These are phyloP conservation scores for Cariama cristata DNA, from an alignment of 2,113 vertebrate genomes.

Conservation along the genomic window DNA sequence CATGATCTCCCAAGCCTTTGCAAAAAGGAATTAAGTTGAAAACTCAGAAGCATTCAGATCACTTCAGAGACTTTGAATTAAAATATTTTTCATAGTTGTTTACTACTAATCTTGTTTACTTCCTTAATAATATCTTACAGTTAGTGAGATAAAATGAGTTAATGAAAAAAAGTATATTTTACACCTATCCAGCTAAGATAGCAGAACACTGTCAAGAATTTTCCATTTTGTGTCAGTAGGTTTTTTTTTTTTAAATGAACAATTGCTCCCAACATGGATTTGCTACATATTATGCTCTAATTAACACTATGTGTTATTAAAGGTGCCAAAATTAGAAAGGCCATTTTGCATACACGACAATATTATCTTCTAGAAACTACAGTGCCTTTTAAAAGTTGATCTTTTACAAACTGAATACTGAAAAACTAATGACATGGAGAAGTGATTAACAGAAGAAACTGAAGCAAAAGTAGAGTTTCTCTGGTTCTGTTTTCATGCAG, in stretches of 20 bases:
- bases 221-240: background rate
- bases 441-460: slow-evolving; percentile 40
- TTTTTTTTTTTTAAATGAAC: background rate
- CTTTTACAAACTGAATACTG: background rate
- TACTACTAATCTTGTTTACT: background rate
- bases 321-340: background rate
- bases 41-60: background rate
- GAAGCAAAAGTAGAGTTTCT: slow-evolving; percentile 17
- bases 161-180: background rate
- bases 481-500: slow-evolving; percentile 38
- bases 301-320: background rate
- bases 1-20: background rate
- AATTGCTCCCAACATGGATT: background rate
- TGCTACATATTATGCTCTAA: background rate
- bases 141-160: background rate
- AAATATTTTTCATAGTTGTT: background rate
- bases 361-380: background rate
- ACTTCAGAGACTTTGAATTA: background rate
- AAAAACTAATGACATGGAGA: slow-evolving; percentile 21
- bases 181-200: background rate
- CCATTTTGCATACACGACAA: background rate
- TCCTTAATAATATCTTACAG: background rate
- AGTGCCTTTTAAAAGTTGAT: background rate
- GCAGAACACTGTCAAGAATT: background rate
- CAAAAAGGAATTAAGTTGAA: background rate